Percentiles rank a stretch among this genome's conserved stretches.
Conservation (phyloP, 2,113 vertebrate genomes). For the Lepus timidus region DNA sequence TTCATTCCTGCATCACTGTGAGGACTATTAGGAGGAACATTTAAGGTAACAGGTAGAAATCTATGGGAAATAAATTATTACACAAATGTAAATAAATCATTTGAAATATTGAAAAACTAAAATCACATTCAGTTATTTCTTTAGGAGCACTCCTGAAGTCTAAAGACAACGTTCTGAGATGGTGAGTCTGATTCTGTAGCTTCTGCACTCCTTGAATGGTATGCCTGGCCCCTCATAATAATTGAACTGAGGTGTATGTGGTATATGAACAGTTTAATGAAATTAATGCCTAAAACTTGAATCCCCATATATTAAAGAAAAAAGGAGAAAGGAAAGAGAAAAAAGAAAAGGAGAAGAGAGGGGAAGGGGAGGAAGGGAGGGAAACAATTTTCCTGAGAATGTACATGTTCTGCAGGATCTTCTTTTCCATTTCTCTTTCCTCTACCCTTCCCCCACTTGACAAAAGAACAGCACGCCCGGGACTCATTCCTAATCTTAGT, state of each 20-base stretch:
- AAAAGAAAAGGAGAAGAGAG: too few species aligned
- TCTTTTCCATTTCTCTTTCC: not conserved
- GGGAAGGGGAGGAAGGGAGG: too few species aligned
- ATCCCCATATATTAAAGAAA: not conserved
- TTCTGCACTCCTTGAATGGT: not conserved
- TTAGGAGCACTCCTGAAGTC: not conserved
- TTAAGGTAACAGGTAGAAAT: not conserved
- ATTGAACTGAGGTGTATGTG: not conserved
- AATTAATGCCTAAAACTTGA: constrained; percentile 12
- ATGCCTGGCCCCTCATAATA: not conserved
- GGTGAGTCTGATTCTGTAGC: not conserved
- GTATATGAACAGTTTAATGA: constrained; percentile 8
- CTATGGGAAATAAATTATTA: constrained; percentile 50
- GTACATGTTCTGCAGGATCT: not conserved
- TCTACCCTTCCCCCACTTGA: not conserved
- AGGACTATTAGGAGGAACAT: not conserved
- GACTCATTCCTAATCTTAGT: constrained; percentile 11
- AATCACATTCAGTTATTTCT: constrained; percentile 41
- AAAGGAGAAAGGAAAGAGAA: too few species aligned
- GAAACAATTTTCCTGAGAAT: not conserved
- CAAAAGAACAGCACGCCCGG: not conserved
- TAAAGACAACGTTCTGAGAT: not conserved
- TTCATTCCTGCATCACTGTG: not conserved
- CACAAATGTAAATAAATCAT: not conserved
- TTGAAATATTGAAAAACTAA: constrained; percentile 40